Base-by-base conservation (phyloP, 2,797 vertebrate genomes). In the Ctenopoma multispine region DNA sequence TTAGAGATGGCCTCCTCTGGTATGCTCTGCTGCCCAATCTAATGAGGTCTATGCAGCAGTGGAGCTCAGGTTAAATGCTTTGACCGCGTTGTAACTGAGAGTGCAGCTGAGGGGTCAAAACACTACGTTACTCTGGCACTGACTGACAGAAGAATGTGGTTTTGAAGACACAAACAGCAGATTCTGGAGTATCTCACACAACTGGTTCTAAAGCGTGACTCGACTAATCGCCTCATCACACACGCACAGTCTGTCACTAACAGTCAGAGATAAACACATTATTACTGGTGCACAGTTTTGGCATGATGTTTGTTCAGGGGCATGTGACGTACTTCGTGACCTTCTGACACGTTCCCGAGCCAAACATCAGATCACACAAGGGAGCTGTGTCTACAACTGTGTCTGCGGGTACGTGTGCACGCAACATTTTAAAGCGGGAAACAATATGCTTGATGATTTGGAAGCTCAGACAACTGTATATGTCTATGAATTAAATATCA, bases 41-140 rank as follows among this genome's bases (percentile, higher is more conserved):
- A 89, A 90, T 84, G 87, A 90, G 87, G 79, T 83, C 87, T 60
- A 71, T n/a, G 87, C 87, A 38, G 84, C 79, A 34, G 79, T 21
- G 29, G 69, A 18, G 71, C 74, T 79, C 84, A 64, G 90, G 90
- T 91, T 91, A 90, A 91, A 89, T 7, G 75, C 86, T 87, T 78
- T 82, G 84, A 86, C 87, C 82, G 53, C 69, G 59, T 18, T 12
- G 65, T 78, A 79, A 74, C 65, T 20, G 67, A 57, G 76, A 46
- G 8, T 44, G 76, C 64, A 9, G 82, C 80, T 0, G 51, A 62
- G 70, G 61, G 81, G 77, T 85, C 82, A 62, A 73, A 65, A 77
- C 79, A 48, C 71, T 11, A 59, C n/a, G 74, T 21, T 51, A 54
- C 67, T 59, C 21, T 60, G 69, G 23, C 4, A 14, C 58, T 81